A percentile compares a stretch with the other conserved stretches of the same genome.
These are phyloP conservation scores for Sebastes matsubarae DNA, from an alignment of 2,797 vertebrate species.

Conservation along the genomic window DNA sequence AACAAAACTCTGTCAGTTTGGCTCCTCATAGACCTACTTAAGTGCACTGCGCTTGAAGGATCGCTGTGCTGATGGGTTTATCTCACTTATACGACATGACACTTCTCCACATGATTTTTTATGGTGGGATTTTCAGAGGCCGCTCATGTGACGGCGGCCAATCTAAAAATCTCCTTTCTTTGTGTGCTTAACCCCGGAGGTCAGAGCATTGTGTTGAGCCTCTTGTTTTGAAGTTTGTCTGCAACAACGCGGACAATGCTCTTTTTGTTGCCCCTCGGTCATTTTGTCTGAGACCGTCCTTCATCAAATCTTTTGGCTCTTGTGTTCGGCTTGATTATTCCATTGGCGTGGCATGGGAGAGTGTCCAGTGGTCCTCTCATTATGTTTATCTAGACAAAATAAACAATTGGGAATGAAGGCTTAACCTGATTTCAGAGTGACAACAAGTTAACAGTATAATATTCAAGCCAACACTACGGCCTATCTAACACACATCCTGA, in stretches of 20 bases:
- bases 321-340: conserved; percentile 52
- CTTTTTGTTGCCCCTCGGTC: conserved; percentile 60
- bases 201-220: conserved; percentile 72
- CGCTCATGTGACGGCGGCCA: conserved; percentile 38
- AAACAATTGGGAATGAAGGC: conserved; percentile 22
- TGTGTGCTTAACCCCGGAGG: conserved; percentile 71
- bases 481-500: not conserved
- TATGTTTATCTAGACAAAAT: conserved; percentile 52
- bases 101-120: conserved; percentile 32
- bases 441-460: not conserved
- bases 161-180: conserved; percentile 58
- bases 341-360: conserved; percentile 34
- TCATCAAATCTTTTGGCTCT: conserved; percentile 69
- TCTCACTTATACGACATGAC: conserved; percentile 26
- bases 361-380: conserved; percentile 35
- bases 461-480: not conserved
- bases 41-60: not conserved
- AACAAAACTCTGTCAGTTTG: not conserved
- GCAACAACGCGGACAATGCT: conserved; percentile 68
- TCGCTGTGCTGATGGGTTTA: conserved; percentile 18
- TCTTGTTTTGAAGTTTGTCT: conserved; percentile 72
- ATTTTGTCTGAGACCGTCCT: conserved; percentile 58
- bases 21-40: not conserved
- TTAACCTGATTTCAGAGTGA: conserved; percentile 7
- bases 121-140: conserved; percentile 43